Base-by-base conservation (phyloP, 2,888 invertebrate genomes). In the Lysandra bellargus region DNA sequence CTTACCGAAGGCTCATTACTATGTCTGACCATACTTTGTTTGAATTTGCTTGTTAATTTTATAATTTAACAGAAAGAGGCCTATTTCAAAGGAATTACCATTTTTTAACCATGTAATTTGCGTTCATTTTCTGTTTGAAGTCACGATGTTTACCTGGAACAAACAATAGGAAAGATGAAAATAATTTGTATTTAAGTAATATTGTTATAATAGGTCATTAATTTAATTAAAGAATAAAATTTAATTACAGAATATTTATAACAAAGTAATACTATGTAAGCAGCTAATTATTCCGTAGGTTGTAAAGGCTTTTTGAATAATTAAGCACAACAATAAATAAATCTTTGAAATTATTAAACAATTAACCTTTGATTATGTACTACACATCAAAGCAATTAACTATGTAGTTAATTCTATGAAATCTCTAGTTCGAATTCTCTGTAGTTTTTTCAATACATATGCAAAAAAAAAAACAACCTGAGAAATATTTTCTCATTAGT, bases 1-100 rank as follows among this genome's bases (percentile, higher is more conserved):
- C 80, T 81, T 79, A 78, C 83, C 87, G 87, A 85, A 84, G 86
- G 85, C 88, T 88, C 87, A 88, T 88, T 89, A 88, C 78, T 78
- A 77, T 82, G 79, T 80, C 82, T 80, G 81, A 79, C 80, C 78
- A 80, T 79, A 79, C 78, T 78, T 79, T 82, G 81, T 81, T 79
- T 81, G 78, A 82, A 82, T 82, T 82, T 81, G 79, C 79, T 81
- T 74, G 78, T 81, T 80, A 82, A 81, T 81, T 81, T 80, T 80
- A 80, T 80, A 80, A 82, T 83, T 81, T 79, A 79, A 80, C 80
- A 80, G 78, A 83, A 82, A 80, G 80, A 80, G 64, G 78, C 30
- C 79, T 37, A 78, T 57, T 79, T 80, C 78, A 81, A 81, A 81
- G 76, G 76, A 75, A 75, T 80, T 79, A 77, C 78, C 69, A 78